Conservation (phyloP, 2,797 vertebrate species). For the Rhyacichthys aspro region DNA sequence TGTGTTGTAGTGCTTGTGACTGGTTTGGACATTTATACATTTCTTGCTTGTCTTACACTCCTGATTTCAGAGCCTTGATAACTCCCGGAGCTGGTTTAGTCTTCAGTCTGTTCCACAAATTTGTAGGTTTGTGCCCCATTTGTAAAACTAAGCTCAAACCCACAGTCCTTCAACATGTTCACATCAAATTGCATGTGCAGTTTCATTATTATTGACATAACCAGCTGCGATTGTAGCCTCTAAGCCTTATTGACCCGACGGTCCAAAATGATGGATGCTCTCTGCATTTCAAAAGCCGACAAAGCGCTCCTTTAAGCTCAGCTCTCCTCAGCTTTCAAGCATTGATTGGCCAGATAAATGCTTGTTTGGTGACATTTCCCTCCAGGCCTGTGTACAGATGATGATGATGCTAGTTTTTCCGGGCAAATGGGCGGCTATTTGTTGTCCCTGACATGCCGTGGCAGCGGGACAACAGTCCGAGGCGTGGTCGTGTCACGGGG, state of each 20-base stretch:
- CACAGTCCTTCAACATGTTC: background rate
- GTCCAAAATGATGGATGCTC: slow-evolving; percentile 12
- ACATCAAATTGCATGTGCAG: slow-evolving; percentile 4
- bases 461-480: slow-evolving; percentile 11
- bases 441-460: slow-evolving; percentile 37
- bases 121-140: no score
- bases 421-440: slow-evolving; percentile 40
- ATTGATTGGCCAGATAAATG: slow-evolving; percentile 55
- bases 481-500: slow-evolving; percentile 35
- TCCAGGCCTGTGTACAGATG: slow-evolving; percentile 32
- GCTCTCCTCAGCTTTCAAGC: slow-evolving; percentile 19
- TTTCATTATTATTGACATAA: slow-evolving; percentile 6
- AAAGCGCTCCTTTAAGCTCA: slow-evolving; percentile 10
- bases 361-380: slow-evolving; percentile 43
- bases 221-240: slow-evolving; percentile 1
- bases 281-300: slow-evolving; percentile 18
- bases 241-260: slow-evolving; percentile 18
- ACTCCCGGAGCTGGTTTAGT: no score
- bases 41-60: no score
- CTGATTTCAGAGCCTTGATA: no score
- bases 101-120: background rate
- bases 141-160: background rate
- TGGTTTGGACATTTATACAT: no score
- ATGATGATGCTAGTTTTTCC: slow-evolving; percentile 51
- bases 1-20: background rate